phyloP scores from a whole-genome alignment of 2,888 invertebrate species.

The Orthosia gracilis region DNA sequence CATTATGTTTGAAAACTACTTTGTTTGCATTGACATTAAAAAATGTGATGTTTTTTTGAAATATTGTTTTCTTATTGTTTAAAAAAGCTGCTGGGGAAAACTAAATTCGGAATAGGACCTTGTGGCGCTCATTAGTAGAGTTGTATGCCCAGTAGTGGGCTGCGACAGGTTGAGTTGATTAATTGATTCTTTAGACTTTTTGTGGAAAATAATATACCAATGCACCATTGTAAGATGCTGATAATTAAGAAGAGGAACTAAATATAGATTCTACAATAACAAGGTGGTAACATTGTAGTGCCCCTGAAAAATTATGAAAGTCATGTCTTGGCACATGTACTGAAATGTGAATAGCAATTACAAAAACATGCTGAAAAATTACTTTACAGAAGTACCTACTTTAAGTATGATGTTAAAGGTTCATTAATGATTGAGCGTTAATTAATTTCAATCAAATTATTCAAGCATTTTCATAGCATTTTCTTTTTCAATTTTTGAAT shows the following conservation, averaged over 20 bases:
- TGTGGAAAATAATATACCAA: no score
- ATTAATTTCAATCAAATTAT: neutral
- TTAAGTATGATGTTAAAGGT: neutral
- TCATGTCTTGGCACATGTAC: conserved; percentile 47
- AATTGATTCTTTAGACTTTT: neutral
- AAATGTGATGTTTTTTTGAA: neutral
- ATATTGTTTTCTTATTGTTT: neutral
- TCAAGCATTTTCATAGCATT: neutral
- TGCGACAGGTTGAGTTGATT: neutral
- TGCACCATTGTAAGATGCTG: neutral
- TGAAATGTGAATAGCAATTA: conserved; percentile 18
- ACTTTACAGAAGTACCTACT: neutral
- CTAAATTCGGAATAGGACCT: neutral
- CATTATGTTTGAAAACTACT: no score
- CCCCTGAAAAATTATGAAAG: conserved; percentile 35
- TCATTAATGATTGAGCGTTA: conserved; percentile 10
- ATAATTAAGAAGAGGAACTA: neutral
- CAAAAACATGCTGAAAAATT: conserved; percentile 1
- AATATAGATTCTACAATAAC: conserved; percentile 3
- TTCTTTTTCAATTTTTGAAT: no score
- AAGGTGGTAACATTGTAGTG: neutral
- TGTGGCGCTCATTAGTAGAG: neutral
- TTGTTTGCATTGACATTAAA: no score
- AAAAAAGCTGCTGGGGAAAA: neutral
- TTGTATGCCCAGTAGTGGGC: neutral